Evolutionary conservation across 1,140 invertebrate genomes (phyloP), one percentile per base, ranked within the genome.

Genomic region (Oryctes rhinoceros): DNA sequence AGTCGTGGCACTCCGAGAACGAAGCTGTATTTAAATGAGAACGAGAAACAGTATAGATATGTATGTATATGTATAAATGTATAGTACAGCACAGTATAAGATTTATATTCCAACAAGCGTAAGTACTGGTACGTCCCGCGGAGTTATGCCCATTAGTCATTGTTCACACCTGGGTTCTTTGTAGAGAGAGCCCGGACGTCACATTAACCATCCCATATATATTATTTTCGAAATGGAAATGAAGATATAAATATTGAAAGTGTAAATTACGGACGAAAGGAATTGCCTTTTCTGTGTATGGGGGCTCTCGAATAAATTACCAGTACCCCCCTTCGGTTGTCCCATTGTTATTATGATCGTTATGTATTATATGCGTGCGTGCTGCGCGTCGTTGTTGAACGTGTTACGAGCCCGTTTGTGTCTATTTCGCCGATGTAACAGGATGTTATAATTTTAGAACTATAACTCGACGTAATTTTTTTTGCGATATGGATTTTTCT

Each of bases 231-330:
- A 44, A 81, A 78, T 35, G 78, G 79, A 81, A 83, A 83, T 83
- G 79, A 83, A 83, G 82, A 83, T 83, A 83, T 83, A 83, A 83
- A 83, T 83, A 83, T 81, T 81, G 78, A 78, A 79, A 76, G 79
- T 79, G 76, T 82, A 81, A 82, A 81, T 82, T 82, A 80, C 37
- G 62, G 30, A 48, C 78, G 74, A 76, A 76, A 76, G 74, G 18
- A 76, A 76, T 76, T 53, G 49, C 49, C 49, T 53, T 53, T 53
- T 53, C 49, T 53, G 49, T 53, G 49, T 53, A 53, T 53, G n/a
- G n/a, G 49, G 49, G 49, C 49, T n/a, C 39, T n/a, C 49, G 49
- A 53, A 53, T 71, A 71, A 24, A 37, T 71, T 71, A 37, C 20
- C 20, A 18, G 67, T 15, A 35, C 67, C 67, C 67, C 24, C 67